A percentile compares a stretch with the other conserved stretches of the same genome.
phyloP scores from a whole-genome alignment of 2,113 vertebrate genomes.

The Puffinus mauretanicus region DNA sequence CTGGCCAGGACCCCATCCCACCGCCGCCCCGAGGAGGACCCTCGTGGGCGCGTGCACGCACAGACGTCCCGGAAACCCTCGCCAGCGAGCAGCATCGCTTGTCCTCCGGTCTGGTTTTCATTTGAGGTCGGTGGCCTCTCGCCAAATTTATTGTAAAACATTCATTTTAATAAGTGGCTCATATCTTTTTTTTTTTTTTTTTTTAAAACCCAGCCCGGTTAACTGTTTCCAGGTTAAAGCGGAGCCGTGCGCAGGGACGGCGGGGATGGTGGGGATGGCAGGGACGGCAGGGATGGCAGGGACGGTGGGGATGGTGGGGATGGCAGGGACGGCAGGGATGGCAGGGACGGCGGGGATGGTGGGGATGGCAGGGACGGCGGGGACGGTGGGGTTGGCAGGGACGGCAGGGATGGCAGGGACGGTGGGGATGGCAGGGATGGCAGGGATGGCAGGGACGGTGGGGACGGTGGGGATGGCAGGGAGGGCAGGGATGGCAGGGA shows the following conservation, averaged over 20 bases:
- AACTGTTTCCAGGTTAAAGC: conserved; percentile 51
- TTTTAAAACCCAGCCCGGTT: not conserved
- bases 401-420: not conserved
- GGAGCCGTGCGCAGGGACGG: accelerated
- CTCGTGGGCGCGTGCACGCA: not conserved
- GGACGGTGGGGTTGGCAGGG: not conserved
- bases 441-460: accelerated
- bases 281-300: not conserved
- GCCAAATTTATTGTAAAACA: conserved; percentile 68
- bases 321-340: not conserved
- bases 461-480: too few relatives aligned
- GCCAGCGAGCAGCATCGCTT: not conserved
- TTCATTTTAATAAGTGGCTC: conserved; percentile 68
- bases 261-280: accelerated
- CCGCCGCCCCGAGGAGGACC: not conserved
- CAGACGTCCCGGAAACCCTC: not conserved
- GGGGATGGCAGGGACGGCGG: accelerated
- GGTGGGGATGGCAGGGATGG: not conserved
- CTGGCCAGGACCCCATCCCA: not conserved
- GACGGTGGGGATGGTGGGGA: accelerated
- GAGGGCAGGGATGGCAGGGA: not conserved
- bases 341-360: not conserved
- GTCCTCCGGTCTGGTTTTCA: conserved; percentile 61
- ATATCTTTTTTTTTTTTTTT: not conserved
- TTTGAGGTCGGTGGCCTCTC: conserved; percentile 62